A percentile compares a stretch with the other conserved stretches of the same genome.
These are phyloP conservation scores for Odontophorus gujanensis DNA, from an alignment of 2,113 vertebrate genomes.

Conservation along the genomic window DNA sequence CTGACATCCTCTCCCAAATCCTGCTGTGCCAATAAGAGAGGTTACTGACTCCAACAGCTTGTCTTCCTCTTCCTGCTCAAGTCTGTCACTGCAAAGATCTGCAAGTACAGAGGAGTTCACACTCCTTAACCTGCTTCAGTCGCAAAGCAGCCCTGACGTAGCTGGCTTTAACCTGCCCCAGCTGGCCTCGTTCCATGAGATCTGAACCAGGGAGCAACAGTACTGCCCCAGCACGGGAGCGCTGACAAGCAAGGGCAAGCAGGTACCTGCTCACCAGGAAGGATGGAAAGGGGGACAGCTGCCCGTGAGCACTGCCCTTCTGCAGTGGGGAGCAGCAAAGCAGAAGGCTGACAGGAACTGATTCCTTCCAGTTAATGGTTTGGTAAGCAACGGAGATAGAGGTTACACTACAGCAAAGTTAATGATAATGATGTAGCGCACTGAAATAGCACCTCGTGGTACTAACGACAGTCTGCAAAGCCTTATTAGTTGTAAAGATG, in stretches of 20 bases:
- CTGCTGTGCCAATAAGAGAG: neutral
- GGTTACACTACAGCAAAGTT: neutral
- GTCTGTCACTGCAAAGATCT: neutral
- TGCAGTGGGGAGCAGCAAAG: neutral
- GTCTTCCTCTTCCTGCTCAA: neutral
- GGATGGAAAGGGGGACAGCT: neutral
- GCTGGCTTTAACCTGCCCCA: neutral
- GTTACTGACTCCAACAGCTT: neutral
- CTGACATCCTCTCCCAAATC: neutral
- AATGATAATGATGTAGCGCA: neutral
- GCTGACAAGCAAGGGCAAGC: neutral
- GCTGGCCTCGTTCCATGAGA: neutral
- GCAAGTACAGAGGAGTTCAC: neutral
- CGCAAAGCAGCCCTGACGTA: neutral
- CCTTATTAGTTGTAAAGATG: conserved; percentile 31
- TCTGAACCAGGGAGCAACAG: neutral
- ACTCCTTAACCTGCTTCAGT: neutral
- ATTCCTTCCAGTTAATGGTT: neutral
- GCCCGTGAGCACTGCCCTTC: neutral
- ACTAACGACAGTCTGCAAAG: conserved; percentile 27
- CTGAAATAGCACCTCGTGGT: neutral
- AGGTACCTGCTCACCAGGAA: accelerated
- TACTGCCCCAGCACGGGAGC: accelerated
- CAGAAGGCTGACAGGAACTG: neutral
- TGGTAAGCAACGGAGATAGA: neutral